These are phyloP conservation scores for Augochlora pura DNA, from an alignment of 1,140 invertebrate genomes.

Conservation along the genomic window DNA sequence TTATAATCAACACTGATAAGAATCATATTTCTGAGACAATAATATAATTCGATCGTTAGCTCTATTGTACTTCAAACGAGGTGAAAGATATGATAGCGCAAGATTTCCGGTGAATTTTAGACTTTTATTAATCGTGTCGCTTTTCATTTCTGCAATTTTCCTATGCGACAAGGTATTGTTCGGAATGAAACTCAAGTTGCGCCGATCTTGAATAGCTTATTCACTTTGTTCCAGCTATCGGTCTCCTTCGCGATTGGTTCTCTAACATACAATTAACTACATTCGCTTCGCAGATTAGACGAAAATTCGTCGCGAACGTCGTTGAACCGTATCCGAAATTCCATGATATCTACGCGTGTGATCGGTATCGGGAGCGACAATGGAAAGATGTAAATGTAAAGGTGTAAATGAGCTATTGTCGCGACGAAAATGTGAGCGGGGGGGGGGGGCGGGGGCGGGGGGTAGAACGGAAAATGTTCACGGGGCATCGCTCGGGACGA, in stretches of 20 bases:
- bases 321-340: background rate
- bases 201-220: background rate
- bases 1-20: no score
- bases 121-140: no score
- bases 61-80: no score
- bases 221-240: background rate
- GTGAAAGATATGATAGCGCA: no score
- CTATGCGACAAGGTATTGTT: no score
- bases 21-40: no score
- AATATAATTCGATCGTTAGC: no score
- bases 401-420: conserved; percentile 6
- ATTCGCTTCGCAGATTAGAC: no score
- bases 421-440: background rate
- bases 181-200: no score
- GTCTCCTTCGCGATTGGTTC: background rate
- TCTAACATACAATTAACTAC: background rate
- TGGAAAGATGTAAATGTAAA: conserved; percentile 61
- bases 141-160: no score
- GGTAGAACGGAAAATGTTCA: background rate
- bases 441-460: background rate
- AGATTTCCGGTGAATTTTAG: no score
- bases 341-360: background rate
- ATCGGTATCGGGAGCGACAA: conserved; percentile 17
- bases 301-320: no score
- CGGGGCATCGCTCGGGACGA: background rate